Base-by-base conservation (phyloP, 2,797 vertebrate species). In the Coregonus suidteri region DNA sequence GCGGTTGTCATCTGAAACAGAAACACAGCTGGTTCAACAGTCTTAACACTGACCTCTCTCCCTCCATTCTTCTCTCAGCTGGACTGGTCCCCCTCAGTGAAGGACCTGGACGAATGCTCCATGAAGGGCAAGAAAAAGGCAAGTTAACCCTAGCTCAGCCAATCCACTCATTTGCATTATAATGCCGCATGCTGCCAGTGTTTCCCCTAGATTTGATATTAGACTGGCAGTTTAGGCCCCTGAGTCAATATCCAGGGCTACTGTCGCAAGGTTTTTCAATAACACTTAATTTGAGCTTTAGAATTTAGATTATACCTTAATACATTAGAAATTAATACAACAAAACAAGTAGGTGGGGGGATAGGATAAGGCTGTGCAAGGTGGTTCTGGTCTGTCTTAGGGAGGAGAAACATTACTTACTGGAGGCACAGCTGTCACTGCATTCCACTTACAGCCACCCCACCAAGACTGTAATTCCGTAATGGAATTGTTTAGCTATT, bases 71-170 rank as follows among this genome's bases (percentile, higher is more conserved):
- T 4, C 18, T 78, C 65, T 51, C 52, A 95, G 94, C 75, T 95
- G 74, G 89, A 92, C 82, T 95, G 94, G 94, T 91, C 90, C 3
- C 93, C 94, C 1, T 89, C 91, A 59, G 86, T 91, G 6, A 87
- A 83, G 74, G 91, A 95, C 73, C 85, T 94, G 0, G 79, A 76
- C 2, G 91, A 93, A 13, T 95, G 94, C 75, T 90, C 89, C 34
- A 93, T 94, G 93, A 95, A 95, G 81, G 94, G 94, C 6, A 94
- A 95, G 77, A 89, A 91, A 78, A 80, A 90, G 93, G 94, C 81
- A 86, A 52, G 70, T 71, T 30, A 67, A 51, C 64, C 37, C 14
- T 9, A 14, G n/a, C 25, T 7, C 6, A 30, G n/a, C 4, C 64
- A 51, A 64, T 64, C 59, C 59, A 0, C 20, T 11, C 20, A 25